Evolutionary conservation across 2,113 vertebrate genomes (phyloP).

Genomic region (Callipepla californica): DNA sequence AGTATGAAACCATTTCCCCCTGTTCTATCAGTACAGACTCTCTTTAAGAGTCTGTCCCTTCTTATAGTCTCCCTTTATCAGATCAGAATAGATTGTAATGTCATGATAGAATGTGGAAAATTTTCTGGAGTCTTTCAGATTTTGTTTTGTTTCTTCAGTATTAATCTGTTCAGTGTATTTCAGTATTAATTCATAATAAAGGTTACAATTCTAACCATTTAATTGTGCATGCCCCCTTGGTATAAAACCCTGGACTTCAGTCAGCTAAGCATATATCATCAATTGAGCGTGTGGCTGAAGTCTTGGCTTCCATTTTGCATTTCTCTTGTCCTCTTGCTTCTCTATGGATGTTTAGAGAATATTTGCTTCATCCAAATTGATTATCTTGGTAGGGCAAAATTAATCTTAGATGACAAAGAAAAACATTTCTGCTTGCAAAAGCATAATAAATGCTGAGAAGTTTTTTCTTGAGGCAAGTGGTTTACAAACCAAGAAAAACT

Average conservation of each 20-base stretch:
- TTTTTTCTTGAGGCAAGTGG: background rate
- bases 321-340: conserved; percentile 26
- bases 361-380: conserved; percentile 47
- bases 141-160: background rate
- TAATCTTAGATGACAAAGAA: conserved; percentile 49
- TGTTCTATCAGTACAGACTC: too few relatives aligned
- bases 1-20: too few relatives aligned
- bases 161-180: background rate
- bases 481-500: conserved; percentile 5
- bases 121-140: background rate
- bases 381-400: conserved; percentile 38
- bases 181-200: background rate
- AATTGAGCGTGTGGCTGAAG: conserved; percentile 13
- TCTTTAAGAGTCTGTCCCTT: too few relatives aligned
- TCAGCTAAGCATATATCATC: conserved; percentile 31
- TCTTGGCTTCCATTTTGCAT: background rate
- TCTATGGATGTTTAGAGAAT: background rate
- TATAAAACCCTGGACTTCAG: background rate
- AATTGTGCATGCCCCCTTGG: background rate
- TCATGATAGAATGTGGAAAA: background rate
- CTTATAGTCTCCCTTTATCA: too few relatives aligned
- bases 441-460: conserved; percentile 29
- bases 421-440: conserved; percentile 6
- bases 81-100: background rate
- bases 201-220: conserved; percentile 15